Percentiles rank a stretch among this genome's conserved stretches.
Conservation (phyloP, 2,888 invertebrate genomes). For the Tupiocoris notatus region DNA sequence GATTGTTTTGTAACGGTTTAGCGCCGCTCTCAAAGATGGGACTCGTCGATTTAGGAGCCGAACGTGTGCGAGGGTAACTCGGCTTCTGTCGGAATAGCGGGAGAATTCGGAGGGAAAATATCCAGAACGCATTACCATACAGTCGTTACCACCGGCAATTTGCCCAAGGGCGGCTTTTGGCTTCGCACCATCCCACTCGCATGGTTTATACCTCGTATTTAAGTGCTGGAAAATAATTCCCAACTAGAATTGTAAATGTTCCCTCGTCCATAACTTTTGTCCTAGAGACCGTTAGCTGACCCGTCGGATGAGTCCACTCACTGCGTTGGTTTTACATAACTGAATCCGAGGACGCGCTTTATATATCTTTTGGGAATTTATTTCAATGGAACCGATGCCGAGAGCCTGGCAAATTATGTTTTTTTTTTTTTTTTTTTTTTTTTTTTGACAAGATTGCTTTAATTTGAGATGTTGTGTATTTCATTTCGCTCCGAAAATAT, state of each 20-base stretch:
- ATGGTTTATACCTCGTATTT: slow-evolving; percentile 32
- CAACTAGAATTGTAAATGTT: slow-evolving; percentile 36
- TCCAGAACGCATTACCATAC: slow-evolving; percentile 39
- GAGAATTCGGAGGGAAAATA: slow-evolving; percentile 27
- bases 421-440: too few relatives aligned
- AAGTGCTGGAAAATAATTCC: slow-evolving; percentile 33
- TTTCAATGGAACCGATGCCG: background rate
- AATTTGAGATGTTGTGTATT: too few relatives aligned
- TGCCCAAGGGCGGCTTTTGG: slow-evolving; percentile 6
- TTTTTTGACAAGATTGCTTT: too few relatives aligned
- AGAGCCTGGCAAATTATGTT: too few relatives aligned
- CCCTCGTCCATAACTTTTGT: background rate
- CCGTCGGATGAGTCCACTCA: too few relatives aligned
- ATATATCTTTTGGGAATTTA: background rate
- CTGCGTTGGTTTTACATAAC: background rate
- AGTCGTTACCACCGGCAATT: slow-evolving; percentile 40
- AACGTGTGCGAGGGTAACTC: background rate
- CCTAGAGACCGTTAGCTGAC: background rate
- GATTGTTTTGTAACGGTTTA: background rate
- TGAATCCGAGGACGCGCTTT: background rate
- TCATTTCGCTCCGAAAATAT: too few relatives aligned
- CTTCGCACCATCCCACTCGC: background rate
- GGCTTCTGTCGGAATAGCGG: background rate
- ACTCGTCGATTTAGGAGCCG: background rate
- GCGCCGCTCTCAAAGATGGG: background rate